These are phyloP conservation scores for Rousettus madagascariensis DNA, from an alignment of 2,797 vertebrate species.

Conservation along the genomic window DNA sequence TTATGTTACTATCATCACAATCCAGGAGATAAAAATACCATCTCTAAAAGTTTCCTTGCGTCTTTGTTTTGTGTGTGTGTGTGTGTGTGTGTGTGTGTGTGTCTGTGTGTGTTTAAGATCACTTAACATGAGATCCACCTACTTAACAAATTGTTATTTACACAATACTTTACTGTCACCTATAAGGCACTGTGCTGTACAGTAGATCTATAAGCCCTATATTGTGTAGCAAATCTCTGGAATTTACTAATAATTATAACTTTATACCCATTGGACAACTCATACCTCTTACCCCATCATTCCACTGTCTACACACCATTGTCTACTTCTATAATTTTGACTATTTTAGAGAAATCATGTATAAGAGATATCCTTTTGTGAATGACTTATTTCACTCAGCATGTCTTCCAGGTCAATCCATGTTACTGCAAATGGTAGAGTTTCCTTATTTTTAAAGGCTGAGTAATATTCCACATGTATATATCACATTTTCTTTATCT, in stretches of 20 bases:
- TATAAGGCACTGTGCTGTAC: not conserved
- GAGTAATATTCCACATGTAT: not conserved
- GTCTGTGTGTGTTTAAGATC: not conserved
- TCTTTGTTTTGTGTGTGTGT: not conserved
- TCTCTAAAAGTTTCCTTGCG: not conserved
- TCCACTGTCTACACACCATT: not conserved
- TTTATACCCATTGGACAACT: not conserved
- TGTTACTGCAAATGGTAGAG: not conserved
- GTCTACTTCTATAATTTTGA: not conserved
- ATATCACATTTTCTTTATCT: not conserved
- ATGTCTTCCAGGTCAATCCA: not conserved
- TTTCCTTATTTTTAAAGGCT: not conserved
- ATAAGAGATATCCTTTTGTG: not conserved
- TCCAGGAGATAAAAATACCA: not conserved
- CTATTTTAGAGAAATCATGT: not conserved
- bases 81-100: not conserved
- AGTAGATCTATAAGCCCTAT: not conserved
- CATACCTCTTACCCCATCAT: not conserved
- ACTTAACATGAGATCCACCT: not conserved
- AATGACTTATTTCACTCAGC: not conserved
- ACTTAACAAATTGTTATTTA: not conserved
- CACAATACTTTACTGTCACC: not conserved
- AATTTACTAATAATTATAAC: not conserved
- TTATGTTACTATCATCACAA: not conserved
- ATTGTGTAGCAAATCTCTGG: not conserved